These are phyloP conservation scores for Bombus breviceps DNA, from an alignment of 1,140 invertebrate species.

Conservation along the genomic window DNA sequence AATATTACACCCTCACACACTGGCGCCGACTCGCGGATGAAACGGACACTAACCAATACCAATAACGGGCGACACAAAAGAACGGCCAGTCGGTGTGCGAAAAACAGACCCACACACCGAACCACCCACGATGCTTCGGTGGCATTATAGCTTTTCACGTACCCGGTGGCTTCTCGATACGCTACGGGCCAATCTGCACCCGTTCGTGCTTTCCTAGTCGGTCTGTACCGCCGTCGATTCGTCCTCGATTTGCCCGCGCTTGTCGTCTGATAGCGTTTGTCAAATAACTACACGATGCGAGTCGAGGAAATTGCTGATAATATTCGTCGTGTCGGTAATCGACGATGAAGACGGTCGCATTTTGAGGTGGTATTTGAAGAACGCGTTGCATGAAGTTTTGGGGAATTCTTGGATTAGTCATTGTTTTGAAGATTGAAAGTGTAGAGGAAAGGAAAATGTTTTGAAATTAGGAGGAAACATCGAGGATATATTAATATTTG, in stretches of 20 bases:
- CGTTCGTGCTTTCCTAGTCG: neutral
- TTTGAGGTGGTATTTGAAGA: neutral
- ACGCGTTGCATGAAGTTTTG: no score
- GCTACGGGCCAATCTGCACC: constrained; percentile 22
- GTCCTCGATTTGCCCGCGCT: neutral
- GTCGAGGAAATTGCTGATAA: neutral
- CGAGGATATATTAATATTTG: no score
- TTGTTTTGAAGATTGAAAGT: no score
- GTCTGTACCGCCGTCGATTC: neutral
- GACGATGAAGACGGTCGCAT: neutral
- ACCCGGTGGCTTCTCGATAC: constrained; percentile 65
- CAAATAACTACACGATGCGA: neutral
- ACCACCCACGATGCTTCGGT: constrained; percentile 60
- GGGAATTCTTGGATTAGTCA: no score
- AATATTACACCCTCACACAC: constrained; percentile 81
- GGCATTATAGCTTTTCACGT: constrained; percentile 75
- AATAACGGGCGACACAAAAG: constrained; percentile 78
- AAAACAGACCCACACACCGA: constrained; percentile 71
- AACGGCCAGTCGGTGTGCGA: constrained; percentile 76
- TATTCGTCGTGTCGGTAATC: neutral
- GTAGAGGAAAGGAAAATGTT: no score
- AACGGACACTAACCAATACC: constrained; percentile 79
- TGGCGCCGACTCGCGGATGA: constrained; percentile 76
- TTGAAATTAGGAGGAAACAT: no score
- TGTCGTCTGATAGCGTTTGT: neutral